Conservation (phyloP, 2,797 vertebrate species). For the Eurystomus glaucurus region DNA sequence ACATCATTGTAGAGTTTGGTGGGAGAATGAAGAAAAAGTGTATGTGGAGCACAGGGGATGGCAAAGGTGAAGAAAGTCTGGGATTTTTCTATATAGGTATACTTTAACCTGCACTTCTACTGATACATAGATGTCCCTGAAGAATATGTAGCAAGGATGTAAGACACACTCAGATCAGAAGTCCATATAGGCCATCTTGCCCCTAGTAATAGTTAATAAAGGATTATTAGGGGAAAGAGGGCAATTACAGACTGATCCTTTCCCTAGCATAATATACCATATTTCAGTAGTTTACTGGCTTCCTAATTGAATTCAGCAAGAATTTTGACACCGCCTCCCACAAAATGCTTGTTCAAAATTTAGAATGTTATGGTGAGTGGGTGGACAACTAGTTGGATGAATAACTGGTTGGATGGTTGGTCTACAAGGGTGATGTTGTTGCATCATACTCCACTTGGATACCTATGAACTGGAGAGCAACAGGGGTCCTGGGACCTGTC, state of each 20-base stretch:
- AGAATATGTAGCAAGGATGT: not conserved
- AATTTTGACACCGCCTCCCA: not conserved
- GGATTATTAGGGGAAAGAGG: not conserved
- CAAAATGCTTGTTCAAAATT: not conserved
- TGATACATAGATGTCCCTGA: not conserved
- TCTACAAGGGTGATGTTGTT: not conserved
- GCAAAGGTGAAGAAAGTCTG: not conserved
- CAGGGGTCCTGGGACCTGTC: not conserved
- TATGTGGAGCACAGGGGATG: not conserved
- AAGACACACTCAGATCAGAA: not conserved
- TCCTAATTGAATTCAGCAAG: not conserved
- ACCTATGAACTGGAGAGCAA: not conserved
- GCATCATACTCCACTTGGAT: not conserved
- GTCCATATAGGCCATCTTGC: not conserved
- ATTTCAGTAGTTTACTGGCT: not conserved
- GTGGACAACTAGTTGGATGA: not conserved
- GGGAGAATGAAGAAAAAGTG: not conserved
- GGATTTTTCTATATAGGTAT: not conserved
- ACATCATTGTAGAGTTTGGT: not conserved
- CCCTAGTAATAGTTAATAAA: not conserved
- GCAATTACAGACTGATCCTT: not conserved
- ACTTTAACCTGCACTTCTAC: not conserved
- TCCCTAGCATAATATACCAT: not conserved
- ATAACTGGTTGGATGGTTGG: not conserved
- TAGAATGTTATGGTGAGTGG: not conserved